Evolutionary conservation across 2,113 vertebrate species (phyloP), one percentile per base, ranked within the genome.

Genomic region (Cranoglanis bouderius): DNA sequence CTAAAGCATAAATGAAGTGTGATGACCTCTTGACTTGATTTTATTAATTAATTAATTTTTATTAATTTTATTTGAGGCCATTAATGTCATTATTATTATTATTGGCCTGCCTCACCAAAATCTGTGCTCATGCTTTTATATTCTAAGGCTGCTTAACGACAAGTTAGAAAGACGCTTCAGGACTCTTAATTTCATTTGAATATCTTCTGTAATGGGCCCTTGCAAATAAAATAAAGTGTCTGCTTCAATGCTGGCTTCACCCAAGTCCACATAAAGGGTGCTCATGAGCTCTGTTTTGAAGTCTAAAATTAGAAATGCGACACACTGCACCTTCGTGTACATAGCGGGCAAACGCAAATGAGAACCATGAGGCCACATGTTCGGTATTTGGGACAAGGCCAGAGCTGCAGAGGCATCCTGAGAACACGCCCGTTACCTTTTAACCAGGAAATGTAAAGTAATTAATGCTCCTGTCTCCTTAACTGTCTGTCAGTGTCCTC

Each of bases 361-460:
- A 80, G 77, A 80, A 53, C 6, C 49, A 0, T 53, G 40, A 19
- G 77, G 77, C 49, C n/a, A 35, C 35, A 83, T 21, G 35, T 83
- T 55, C 12, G 24, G 8, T 13, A 1, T 61, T 40, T 83, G 21
- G 38, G 55, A 61, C 5, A 1, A 6, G 9, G 51, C 19, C 49
- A 82, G 80, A 19, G 35, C n/a, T 55, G 1, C 32, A 29, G 55
- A 40, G n/a, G 55, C 53, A 59, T 4, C 19, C 21, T 14, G 21
- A 82, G 55, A 82, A 59, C 51, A 82, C 13, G 35, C 38, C 21
- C 18, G 38, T 83, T 83, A 83, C 35, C 38, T 29, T 83, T 40
- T 61, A 83, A 83, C 80, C 24, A 29, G 81, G 81, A 83, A 83
- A 40, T 16, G 2, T 43, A 43, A 83, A 14, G 81, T 61, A 61